Conservation (phyloP, 2,113 vertebrate species). For the human region GRCh38 chr1:90992001-90992500, state of each 20-base stretch:
- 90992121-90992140: conserved; percentile 7
- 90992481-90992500: conserved; percentile 4
- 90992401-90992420: background rate
- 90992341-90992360: conserved; percentile 25
- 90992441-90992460: background rate
- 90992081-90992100: background rate
- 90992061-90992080: background rate
- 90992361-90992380: background rate
- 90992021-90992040: background rate
- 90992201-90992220: background rate
- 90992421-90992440: background rate
- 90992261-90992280: background rate
- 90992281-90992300: background rate
- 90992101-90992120: conserved; percentile 8
- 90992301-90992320: conserved; percentile 48
- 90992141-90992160: conserved; percentile 24
- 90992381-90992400: background rate
- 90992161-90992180: background rate
- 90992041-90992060: background rate
- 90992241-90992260: background rate
- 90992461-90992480: background rate
- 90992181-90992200: background rate
- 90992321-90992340: conserved; percentile 8
- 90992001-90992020: background rate
- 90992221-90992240: background rate